phyloP scores from a whole-genome alignment of 2,797 vertebrate genomes.

The Tenualosa ilisha region DNA sequence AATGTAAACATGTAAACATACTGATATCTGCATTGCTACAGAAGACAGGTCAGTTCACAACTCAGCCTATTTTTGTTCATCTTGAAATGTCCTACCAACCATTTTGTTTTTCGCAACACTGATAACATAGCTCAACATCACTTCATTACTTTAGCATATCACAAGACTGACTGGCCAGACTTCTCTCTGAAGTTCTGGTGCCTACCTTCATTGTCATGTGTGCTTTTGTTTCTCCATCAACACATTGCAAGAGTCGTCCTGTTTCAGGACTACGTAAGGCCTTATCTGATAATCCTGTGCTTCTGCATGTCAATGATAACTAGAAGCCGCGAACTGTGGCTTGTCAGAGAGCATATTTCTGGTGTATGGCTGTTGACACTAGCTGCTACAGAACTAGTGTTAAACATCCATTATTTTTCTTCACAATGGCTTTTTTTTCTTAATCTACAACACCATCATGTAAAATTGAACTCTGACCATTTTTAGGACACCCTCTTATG shows the following conservation, averaged over 20 bases:
- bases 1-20: constrained; percentile 53
- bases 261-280: constrained; percentile 2
- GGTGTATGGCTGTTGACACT: constrained; percentile 36
- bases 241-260: not conserved
- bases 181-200: not conserved
- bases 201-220: not conserved
- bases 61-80: constrained; percentile 27
- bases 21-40: constrained; percentile 45
- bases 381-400: constrained; percentile 70
- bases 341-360: constrained; percentile 24
- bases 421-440: constrained; percentile 34
- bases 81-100: constrained; percentile 6
- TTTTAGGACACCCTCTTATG: not conserved
- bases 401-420: constrained; percentile 61
- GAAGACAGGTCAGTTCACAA: constrained; percentile 31
- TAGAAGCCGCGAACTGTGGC: not conserved
- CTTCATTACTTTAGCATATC: not conserved
- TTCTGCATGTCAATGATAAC: constrained; percentile 3
- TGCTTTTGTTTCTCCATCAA: not conserved
- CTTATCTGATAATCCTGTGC: constrained; percentile 16
- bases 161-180: not conserved
- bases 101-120: not conserved
- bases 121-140: not conserved
- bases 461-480: not conserved
- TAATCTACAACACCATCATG: constrained; percentile 44